Evolutionary conservation across 2,797 vertebrate genomes (phyloP), one percentile per base, ranked within the genome.

Genomic region (Lophotriccus pileatus): DNA sequence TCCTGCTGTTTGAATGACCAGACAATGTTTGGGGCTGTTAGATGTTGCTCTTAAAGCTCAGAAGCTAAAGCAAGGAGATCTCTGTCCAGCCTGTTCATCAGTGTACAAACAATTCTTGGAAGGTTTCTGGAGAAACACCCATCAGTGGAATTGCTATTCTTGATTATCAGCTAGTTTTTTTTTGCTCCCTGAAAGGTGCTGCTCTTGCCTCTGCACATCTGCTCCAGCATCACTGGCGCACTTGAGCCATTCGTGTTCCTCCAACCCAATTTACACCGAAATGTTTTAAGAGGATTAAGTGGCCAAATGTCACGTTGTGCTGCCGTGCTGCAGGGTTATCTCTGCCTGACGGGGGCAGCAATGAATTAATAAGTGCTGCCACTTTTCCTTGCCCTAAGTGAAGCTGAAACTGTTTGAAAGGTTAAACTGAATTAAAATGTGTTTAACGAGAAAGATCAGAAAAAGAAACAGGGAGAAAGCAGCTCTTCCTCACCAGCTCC

Each of bases 281-380:
- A 67, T 27, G 56, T 52, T 83, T 81, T 68, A 64, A 87, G 87
- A 90, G 83, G 85, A 90, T 94, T 80, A 93, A 93, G 68, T 87
- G 86, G 39, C 76, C 72, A 66, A 95, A 88, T 84, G 92, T 93
- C 77, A 14, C 47, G 41, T 76, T 92, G 66, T 90, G 69, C 78
- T 53, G 19, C 83, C 2, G 23, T 88, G 94, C 73, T 97, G 96
- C 94, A 95, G 83, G 84, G 72, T 95, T 95, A 80, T 94, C 94
- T 96, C 81, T 88, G 96, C 91, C 96, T 97, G 96, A 94, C 39
- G 96, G 95, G 96, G 96, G 96, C 96, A 97, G 96, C 95, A 97
- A 95, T 95, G 95, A 97, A 94, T 96, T 96, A 92, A 10, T 77
- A 95, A 95, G 84, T 74, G 73, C 70, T 83, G 79, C 76, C 88